These are phyloP conservation scores for Benthochromis sp. DNA, from an alignment of 2,113 vertebrate species.

Conservation along the genomic window DNA sequence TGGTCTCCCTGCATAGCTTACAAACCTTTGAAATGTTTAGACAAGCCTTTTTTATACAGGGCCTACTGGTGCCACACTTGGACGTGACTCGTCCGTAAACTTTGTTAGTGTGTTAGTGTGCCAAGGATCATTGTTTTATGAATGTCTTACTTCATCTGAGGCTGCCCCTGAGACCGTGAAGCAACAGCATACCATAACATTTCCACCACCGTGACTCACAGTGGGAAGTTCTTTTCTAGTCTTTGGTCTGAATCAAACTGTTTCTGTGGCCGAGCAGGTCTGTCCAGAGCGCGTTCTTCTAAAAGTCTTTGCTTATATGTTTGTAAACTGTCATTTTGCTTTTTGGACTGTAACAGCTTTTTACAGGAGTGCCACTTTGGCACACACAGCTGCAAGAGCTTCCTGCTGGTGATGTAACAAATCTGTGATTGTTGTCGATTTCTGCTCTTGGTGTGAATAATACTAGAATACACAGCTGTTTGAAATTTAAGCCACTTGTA, in stretches of 20 bases:
- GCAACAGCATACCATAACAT: not conserved
- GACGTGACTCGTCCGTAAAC: not conserved
- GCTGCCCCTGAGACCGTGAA: not conserved
- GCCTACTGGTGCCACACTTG: not conserved
- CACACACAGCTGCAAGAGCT: not conserved
- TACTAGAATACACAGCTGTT: not conserved
- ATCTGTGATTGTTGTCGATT: not conserved
- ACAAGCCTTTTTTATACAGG: not conserved
- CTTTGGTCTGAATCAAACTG: not conserved
- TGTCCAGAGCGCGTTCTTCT: not conserved
- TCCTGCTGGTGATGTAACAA: not conserved
- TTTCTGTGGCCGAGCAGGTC: not conserved
- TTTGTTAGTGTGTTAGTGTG: not conserved
- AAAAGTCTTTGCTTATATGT: not conserved
- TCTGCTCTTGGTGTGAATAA: not conserved
- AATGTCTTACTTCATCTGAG: not conserved
- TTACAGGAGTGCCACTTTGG: not conserved
- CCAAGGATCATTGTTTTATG: not conserved
- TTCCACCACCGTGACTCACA: not conserved
- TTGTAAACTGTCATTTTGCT: not conserved
- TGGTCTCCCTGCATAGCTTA: not conserved
- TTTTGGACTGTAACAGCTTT: not conserved
- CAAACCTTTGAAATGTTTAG: not conserved
- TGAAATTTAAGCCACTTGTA: not conserved
- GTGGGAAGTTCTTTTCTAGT: not conserved